A percentile compares a stretch with the other conserved stretches of the same genome.
These are phyloP conservation scores for Montipora foliosa DNA, from an alignment of 64 coral and sea anemone species.

Conservation along the genomic window DNA sequence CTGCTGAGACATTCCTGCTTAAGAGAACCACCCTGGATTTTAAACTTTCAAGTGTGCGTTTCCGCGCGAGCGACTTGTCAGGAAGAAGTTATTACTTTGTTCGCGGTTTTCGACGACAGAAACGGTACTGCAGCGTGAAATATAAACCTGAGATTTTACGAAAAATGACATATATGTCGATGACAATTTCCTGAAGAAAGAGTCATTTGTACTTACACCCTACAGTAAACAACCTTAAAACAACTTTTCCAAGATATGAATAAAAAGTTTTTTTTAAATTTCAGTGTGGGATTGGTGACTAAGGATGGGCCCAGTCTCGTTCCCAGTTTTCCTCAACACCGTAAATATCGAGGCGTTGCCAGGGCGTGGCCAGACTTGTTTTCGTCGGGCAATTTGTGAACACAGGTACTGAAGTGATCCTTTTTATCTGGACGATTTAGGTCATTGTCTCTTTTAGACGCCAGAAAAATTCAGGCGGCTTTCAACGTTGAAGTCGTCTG, in stretches of 20 bases:
- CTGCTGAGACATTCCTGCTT: conserved; percentile 56
- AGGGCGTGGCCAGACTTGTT: no score
- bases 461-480: no score
- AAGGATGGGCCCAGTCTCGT: neutral
- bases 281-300: neutral
- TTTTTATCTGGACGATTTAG: no score
- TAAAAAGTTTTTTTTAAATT: neutral
- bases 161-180: neutral
- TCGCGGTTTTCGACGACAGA: neutral
- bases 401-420: no score
- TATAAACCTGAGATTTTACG: neutral
- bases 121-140: neutral
- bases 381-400: no score
- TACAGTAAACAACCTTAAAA: conserved; percentile 34
- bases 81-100: neutral
- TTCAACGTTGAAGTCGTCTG: no score
- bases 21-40: neutral
- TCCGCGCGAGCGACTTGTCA: neutral
- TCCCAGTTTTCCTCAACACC: neutral
- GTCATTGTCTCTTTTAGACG: no score
- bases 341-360: no score
- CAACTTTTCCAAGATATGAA: neutral
- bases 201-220: neutral
- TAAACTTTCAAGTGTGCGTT: neutral
- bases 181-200: neutral